Conservation (phyloP, 2,113 vertebrate species). For the Xenopus borealis region DNA sequence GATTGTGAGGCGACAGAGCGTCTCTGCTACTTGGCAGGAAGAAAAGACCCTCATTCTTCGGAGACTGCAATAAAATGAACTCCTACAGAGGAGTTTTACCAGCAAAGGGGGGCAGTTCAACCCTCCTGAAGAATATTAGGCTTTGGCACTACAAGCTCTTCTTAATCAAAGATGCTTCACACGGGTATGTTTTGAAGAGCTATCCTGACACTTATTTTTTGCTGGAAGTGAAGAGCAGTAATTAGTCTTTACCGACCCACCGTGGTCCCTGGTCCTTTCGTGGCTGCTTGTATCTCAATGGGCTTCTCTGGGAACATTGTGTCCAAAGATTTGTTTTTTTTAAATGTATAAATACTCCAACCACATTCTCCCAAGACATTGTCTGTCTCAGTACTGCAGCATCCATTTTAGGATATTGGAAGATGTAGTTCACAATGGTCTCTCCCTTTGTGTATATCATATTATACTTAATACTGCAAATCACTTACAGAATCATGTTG, state of each 20-base stretch:
- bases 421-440: too few species aligned
- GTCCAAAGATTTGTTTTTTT: constrained; percentile 25
- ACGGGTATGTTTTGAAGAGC: constrained; percentile 13
- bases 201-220: constrained; percentile 24
- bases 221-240: constrained; percentile 31
- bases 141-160: not conserved
- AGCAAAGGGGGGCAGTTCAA: constrained; percentile 19
- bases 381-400: too few species aligned
- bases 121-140: not conserved
- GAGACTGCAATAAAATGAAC: constrained; percentile 27
- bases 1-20: constrained; percentile 40
- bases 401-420: too few species aligned
- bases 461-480: too few species aligned
- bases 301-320: constrained; percentile 25
- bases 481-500: too few species aligned
- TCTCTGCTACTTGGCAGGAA: not conserved
- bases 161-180: constrained; percentile 31
- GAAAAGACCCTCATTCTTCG: constrained; percentile 41
- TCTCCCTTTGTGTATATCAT: too few species aligned
- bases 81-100: constrained; percentile 35
- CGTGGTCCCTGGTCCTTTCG: not conserved
- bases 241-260: constrained; percentile 28
- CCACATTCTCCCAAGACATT: too few species aligned
- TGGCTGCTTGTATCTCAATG: constrained; percentile 22
- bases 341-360: not conserved